These are phyloP conservation scores for Chalcosyrphus nemorum DNA, from an alignment of 2,888 invertebrate species.

Conservation along the genomic window DNA sequence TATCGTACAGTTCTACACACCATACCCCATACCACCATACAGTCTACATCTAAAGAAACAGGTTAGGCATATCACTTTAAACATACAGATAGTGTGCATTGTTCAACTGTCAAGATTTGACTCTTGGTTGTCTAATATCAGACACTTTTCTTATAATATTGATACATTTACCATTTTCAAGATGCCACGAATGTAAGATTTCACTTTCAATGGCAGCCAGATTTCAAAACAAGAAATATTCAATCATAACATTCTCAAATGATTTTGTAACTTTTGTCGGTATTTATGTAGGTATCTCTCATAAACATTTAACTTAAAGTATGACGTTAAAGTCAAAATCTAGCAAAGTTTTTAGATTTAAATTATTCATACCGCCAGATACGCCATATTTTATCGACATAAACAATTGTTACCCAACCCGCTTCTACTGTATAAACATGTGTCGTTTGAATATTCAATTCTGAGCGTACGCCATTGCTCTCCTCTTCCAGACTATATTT, in stretches of 20 bases:
- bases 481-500: neutral
- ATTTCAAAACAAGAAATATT: constrained; percentile 39
- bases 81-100: no score
- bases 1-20: no score
- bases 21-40: no score
- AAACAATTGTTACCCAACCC: constrained; percentile 24
- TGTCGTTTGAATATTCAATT: constrained; percentile 59
- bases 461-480: neutral
- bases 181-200: constrained; percentile 12
- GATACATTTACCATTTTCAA: neutral
- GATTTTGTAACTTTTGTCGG: constrained; percentile 2
- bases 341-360: constrained; percentile 18
- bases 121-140: no score
- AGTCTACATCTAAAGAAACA: no score
- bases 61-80: no score
- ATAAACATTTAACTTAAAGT: constrained; percentile 14
- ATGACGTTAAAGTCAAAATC: constrained; percentile 18
- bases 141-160: no score
- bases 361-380: constrained; percentile 43
- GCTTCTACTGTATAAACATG: constrained; percentile 54
- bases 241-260: constrained; percentile 10
- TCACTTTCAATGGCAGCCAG: constrained; percentile 22
- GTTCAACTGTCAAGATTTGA: no score
- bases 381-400: constrained; percentile 9
- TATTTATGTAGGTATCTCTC: neutral